Base-by-base conservation (phyloP, 2,888 invertebrate genomes). In the Lycocerus yunnanus region DNA sequence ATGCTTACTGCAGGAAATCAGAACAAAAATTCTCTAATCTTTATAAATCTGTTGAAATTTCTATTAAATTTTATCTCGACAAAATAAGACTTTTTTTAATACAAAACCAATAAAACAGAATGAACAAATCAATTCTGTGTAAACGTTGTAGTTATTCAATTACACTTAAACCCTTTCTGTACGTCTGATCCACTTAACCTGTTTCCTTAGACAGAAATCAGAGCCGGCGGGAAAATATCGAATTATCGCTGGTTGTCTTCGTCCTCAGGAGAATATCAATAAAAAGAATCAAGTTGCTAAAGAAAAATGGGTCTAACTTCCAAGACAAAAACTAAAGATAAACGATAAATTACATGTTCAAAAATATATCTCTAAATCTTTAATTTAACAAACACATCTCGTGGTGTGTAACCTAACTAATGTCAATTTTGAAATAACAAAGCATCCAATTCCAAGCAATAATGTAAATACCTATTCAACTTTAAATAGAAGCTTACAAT, bases 141-240 rank as follows among this genome's bases (percentile, higher is more conserved):
- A 76, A 76, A 73, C 72, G 68, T 63, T 70, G 72, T 67, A 69
- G 70, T 78, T 79, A 79, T 79, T 78, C 77, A 77, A 78, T 80
- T 80, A 78, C 72, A 74, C 58, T 68, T 76, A 76, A 78, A 78
- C 77, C 79, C 79, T 78, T 78, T 77, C 76, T 75, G 72, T 77
- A 74, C 75, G 79, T 79, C 79, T 75, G 77, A 79, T 76, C 78
- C 79, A 80, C 80, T 80, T 80, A 80, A 80, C 79, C 78, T 79
- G 79, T 77, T 76, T 77, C 69, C 69, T 74, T 71, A 77, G 76
- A 78, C 71, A 74, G 74, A 78, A 78, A 79, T 77, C 78, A 79
- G 75, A 78, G 78, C 80, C 78, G 77, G 73, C 76, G 79, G 79
- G 79, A 77, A 80, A 80, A 80, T 79, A 80, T 78, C 78, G 79